Percentiles rank a stretch among this genome's conserved stretches.
phyloP scores from a whole-genome alignment of 2,113 vertebrate species.

The Oryzias melastigma region DNA sequence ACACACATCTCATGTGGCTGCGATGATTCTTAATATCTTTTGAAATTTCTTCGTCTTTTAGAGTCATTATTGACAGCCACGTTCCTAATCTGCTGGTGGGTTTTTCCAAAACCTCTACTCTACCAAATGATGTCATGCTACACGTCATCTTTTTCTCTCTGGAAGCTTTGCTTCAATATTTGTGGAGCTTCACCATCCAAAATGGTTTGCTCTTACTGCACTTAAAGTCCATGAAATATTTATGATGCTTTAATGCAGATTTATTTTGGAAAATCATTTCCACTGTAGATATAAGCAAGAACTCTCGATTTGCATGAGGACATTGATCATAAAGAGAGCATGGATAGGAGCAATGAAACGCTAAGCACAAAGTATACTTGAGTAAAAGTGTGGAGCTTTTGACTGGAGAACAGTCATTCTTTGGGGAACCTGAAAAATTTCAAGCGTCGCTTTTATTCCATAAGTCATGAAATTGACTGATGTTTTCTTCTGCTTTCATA shows the following conservation, averaged over 20 bases:
- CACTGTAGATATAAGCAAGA: slow-evolving; percentile 65
- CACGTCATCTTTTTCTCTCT: slow-evolving; percentile 46
- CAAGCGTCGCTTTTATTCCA: neutral
- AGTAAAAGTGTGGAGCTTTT: slow-evolving; percentile 50
- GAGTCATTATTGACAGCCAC: slow-evolving; percentile 67
- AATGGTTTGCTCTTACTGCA: slow-evolving; percentile 67
- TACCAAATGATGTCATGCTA: slow-evolving; percentile 51
- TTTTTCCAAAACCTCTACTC: slow-evolving; percentile 46
- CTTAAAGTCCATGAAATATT: slow-evolving; percentile 75
- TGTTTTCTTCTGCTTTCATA: slow-evolving; percentile 12
- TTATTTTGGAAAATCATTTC: slow-evolving; percentile 72
- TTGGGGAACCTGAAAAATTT: slow-evolving; percentile 23
- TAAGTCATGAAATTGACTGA: slow-evolving; percentile 7
- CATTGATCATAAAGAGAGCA: slow-evolving; percentile 63
- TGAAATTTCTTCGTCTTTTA: slow-evolving; percentile 64
- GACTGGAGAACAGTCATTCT: slow-evolving; percentile 33
- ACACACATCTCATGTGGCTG: slow-evolving; percentile 81
- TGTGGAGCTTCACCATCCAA: slow-evolving; percentile 41
- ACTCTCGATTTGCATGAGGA: slow-evolving; percentile 63
- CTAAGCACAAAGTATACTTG: slow-evolving; percentile 58
- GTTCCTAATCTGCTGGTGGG: slow-evolving; percentile 62
- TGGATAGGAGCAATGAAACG: slow-evolving; percentile 55
- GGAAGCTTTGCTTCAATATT: slow-evolving; percentile 55
- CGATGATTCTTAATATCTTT: slow-evolving; percentile 84
- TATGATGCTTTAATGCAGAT: slow-evolving; percentile 71